A percentile compares a stretch with the other conserved stretches of the same genome.
phyloP scores from a whole-genome alignment of 2,888 invertebrate genomes.

The Dicroscelio sp. region DNA sequence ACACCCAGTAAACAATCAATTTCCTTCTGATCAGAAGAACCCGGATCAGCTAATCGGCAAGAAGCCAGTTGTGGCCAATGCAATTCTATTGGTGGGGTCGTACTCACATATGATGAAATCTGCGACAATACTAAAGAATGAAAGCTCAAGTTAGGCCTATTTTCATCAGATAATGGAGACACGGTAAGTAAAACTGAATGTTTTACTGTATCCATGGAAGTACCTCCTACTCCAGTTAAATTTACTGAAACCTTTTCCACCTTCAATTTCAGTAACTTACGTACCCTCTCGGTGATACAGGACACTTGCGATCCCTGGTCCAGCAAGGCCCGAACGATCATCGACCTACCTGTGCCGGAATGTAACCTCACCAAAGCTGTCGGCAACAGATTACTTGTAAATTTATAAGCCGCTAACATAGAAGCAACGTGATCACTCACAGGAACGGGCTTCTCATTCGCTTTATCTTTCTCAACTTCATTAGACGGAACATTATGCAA shows the following conservation, averaged over 20 bases:
- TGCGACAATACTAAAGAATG: not conserved
- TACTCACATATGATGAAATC: not conserved
- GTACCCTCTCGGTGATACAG: not conserved
- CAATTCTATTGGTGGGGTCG: too few species aligned
- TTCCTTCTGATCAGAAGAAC: too few species aligned
- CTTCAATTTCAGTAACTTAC: not conserved
- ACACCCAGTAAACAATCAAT: conserved; percentile 22
- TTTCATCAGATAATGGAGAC: not conserved
- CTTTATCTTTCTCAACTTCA: not conserved
- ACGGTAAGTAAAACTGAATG: not conserved
- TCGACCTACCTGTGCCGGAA: not conserved
- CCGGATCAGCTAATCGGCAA: too few species aligned
- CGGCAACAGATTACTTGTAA: conserved; percentile 9
- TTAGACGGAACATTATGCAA: not conserved
- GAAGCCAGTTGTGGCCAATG: too few species aligned
- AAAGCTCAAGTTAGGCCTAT: not conserved
- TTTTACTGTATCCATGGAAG: not conserved
- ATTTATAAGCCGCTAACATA: too few species aligned
- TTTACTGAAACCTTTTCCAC: not conserved
- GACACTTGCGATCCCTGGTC: conserved; percentile 44
- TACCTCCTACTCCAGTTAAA: conserved; percentile 5
- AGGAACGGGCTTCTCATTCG: too few species aligned
- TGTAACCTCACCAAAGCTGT: conserved; percentile 9
- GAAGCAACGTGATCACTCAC: not conserved
- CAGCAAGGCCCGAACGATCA: conserved; percentile 24